Evolutionary conservation across 2,888 invertebrate species (phyloP), one percentile per base, ranked within the genome.

Genomic region (Tachystola acroxantha): DNA sequence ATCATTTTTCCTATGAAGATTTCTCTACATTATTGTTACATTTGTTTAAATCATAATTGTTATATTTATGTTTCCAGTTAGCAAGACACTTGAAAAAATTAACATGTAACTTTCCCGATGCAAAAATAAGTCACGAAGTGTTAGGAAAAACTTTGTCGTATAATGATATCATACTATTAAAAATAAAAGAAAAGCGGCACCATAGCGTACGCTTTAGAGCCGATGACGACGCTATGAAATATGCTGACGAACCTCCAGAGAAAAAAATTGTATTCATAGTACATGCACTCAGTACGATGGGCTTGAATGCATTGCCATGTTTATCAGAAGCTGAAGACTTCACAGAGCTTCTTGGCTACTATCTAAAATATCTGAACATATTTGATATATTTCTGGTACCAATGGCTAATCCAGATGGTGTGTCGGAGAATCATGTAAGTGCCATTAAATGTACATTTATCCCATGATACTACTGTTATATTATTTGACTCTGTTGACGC

Each of bases 231-330:
- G 61, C 71, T 0, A 52, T 49, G 14, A 78, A 73, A 48, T 80
- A 68, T 41, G 52, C 54, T 0, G 71, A 76, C 5, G 74, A 77
- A 10, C 42, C 41, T 0, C 58, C 64, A 0, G 67, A 75, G 16
- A 82, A 80, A 50, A 79, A 75, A 48, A 76, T 82, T 1, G 46
- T 85, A 22, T 73, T 84, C 12, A 79, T 85, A 35, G 82, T 82
- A 0, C 84, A 84, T 34, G 80, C 65, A 1, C 62, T 85, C 0
- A 65, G 58, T 27, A 57, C 65, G 0, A 72, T 71, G 67, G 80
- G 80, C 0, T 36, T 75, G 0, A 12, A 1, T 0, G 0, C 13
- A 0, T 7, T 75, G 3, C 34, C 31, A 0, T 62, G 64, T 34
- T 48, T 81, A 6, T 13, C 20, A 0, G 0, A 32, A 0, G 10